Base-by-base conservation (phyloP, 2,797 vertebrate genomes). In the Artibeus lituratus region DNA sequence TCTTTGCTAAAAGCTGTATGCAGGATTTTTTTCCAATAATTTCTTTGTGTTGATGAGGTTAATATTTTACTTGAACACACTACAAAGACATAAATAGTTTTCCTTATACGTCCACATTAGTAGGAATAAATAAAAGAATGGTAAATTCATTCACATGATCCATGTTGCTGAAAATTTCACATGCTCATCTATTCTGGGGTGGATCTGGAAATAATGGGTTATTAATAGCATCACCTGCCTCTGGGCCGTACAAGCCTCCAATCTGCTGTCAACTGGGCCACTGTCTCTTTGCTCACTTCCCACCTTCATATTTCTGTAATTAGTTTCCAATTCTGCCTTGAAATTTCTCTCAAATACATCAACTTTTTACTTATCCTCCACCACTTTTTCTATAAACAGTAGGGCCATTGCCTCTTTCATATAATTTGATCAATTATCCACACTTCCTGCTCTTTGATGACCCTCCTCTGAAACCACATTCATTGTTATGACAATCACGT, bases 41-140 rank as follows among this genome's bases (percentile, higher is more conserved):
- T 78, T 72, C 24, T 87, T 87, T 49, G 55, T 22, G 65, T 62
- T 84, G 65, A 42, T 53, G 76, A 95, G 11, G 67, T 94, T 89
- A 92, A 69, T 94, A 93, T 77, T 92, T 96, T 76, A 96, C 72
- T 94, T 90, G 84, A 95, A 96, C 9, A 89, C 0, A 77, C 3
- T 42, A 88, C 19, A 84, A 81, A 70, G 44, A 37, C 47, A 80
- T 62, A 80, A 87, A 78, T 67, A 87, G n/a, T n/a, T 74, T 93
- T 88, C 74, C 16, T 78, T 59, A 29, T 5, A 37, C 10, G 2
- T 92, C 86, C n/a, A 76, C 73, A 82, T 59, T 74, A 37, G 70
- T 55, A 65, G 55, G n/a, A 74, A 87, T 69, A 93, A 88, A 91
- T 42, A 37, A 91, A 94, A 87, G 65, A 9, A 67, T 69, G 49